A percentile compares a stretch with the other conserved stretches of the same genome.
These are phyloP conservation scores for Nycticebus coucang DNA, from an alignment of 2,113 vertebrate species.

Conservation along the genomic window DNA sequence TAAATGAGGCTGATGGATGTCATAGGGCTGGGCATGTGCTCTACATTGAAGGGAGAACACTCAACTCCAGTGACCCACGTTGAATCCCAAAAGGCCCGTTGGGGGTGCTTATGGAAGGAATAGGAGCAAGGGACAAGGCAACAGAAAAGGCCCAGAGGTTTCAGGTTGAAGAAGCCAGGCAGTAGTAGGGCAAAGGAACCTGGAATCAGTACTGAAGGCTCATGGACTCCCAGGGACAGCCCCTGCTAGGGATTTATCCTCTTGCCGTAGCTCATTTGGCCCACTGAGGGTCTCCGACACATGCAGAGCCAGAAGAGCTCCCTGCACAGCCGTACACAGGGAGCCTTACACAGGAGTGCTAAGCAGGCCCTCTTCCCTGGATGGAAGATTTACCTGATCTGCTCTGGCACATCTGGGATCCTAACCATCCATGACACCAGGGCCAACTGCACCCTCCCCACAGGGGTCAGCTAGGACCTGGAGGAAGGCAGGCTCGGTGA, in stretches of 20 bases:
- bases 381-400: background rate
- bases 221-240: background rate
- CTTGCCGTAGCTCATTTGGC: background rate
- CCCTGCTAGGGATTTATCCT: background rate
- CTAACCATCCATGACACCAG: background rate
- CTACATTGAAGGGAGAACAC: background rate
- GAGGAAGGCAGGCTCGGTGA: background rate
- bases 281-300: background rate
- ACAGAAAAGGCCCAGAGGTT: background rate
- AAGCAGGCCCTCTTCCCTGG: background rate
- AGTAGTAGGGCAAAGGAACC: background rate
- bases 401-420: background rate
- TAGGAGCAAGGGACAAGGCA: background rate
- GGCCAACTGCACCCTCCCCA: background rate
- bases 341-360: background rate
- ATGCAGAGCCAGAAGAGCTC: background rate
- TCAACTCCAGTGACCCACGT: constrained; percentile 14
- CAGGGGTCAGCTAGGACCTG: background rate
- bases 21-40: constrained; percentile 54
- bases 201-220: background rate
- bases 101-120: background rate
- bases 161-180: background rate
- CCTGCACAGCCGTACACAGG: background rate
- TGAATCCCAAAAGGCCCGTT: background rate
- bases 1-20: background rate